phyloP scores from a whole-genome alignment of 1,140 invertebrate genomes.

The Portunus trituberculatus region DNA sequence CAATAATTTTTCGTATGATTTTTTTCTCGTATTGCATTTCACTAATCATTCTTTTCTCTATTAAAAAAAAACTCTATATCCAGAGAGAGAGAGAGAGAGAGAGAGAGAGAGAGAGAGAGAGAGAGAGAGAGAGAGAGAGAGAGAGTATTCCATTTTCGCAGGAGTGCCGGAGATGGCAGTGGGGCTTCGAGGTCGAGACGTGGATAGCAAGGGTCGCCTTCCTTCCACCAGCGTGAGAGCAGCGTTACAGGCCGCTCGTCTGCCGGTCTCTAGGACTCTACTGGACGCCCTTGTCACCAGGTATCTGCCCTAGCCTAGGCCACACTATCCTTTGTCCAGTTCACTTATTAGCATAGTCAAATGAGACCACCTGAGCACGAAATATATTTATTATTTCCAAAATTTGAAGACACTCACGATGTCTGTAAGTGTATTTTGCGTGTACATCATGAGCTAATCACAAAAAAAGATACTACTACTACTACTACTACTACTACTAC shows the following conservation, averaged over 20 bases:
- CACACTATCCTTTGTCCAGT: background rate
- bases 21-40: too few species aligned
- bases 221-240: conserved; percentile 43
- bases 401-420: too few species aligned
- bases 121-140: too few species aligned
- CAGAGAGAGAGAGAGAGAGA: too few species aligned
- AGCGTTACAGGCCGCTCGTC: conserved; percentile 50
- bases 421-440: too few species aligned
- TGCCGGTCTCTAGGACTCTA: conserved; percentile 47
- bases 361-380: background rate
- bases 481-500: conserved; percentile 1
- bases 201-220: conserved; percentile 33
- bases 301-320: background rate
- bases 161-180: conserved; percentile 43
- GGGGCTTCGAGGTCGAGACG: conserved; percentile 58
- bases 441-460: too few species aligned
- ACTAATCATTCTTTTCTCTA: too few species aligned
- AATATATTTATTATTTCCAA: too few species aligned
- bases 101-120: too few species aligned
- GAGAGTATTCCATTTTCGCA: background rate
- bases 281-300: conserved; percentile 58
- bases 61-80: too few species aligned
- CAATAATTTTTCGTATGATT: too few species aligned
- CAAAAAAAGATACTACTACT: background rate
- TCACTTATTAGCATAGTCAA: background rate